Percentiles rank a stretch among this genome's conserved stretches.
phyloP scores from a whole-genome alignment of 2,797 vertebrate species.

The Argentina silus region DNA sequence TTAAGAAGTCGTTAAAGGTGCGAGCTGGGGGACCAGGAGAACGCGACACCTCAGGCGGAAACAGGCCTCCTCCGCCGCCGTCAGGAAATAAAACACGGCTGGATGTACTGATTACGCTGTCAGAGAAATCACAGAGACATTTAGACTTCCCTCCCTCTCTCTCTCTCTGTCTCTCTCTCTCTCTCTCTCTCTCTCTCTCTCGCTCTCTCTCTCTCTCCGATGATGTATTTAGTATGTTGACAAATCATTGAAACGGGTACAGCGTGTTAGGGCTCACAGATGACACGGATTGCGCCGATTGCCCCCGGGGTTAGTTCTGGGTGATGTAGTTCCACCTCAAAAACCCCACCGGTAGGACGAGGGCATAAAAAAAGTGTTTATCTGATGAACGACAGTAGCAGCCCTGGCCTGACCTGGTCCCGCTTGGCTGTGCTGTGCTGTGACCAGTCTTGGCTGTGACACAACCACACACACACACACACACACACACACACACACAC shows the following conservation, averaged over 20 bases:
- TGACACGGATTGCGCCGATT: not conserved
- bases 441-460: conserved; percentile 49
- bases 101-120: conserved; percentile 68
- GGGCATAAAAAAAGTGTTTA: not conserved
- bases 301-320: not conserved
- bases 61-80: conserved; percentile 39
- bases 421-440: conserved; percentile 32
- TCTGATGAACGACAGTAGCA: not conserved
- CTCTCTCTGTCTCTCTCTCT: too few relatives aligned
- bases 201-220: conserved; percentile 36
- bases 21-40: conserved; percentile 63
- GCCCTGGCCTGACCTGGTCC: conserved; percentile 11
- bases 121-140: conserved; percentile 46
- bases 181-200: not conserved
- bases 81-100: conserved; percentile 68
- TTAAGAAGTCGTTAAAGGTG: conserved; percentile 84
- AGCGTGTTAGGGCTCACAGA: not conserved
- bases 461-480: conserved; percentile 45
- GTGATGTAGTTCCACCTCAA: not conserved
- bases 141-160: not conserved
- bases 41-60: conserved; percentile 62
- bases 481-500: conserved; percentile 39
- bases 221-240: conserved; percentile 58
- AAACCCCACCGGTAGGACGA: not conserved
- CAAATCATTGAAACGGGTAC: conserved; percentile 38